phyloP scores from a whole-genome alignment of 2,113 vertebrate genomes.

The Pterophyllum scalare region DNA sequence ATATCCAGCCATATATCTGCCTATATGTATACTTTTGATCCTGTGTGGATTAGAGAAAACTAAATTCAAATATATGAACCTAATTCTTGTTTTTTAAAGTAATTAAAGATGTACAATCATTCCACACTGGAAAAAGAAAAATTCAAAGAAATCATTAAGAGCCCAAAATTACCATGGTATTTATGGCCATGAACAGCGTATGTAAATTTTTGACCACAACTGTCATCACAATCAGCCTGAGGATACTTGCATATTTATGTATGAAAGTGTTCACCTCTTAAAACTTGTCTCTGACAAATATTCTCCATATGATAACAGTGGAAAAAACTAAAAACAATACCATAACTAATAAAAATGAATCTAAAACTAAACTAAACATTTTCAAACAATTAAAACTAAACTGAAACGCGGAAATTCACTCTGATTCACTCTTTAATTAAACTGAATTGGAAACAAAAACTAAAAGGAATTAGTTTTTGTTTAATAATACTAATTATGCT shows the following conservation, averaged over 20 bases:
- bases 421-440: not conserved
- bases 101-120: not conserved
- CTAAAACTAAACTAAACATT: not conserved
- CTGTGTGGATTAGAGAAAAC: no score
- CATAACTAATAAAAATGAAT: not conserved
- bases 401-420: not conserved
- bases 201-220: no score
- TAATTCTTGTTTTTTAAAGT: not conserved
- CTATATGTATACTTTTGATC: no score
- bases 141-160: not conserved
- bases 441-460: not conserved
- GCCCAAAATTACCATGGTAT: not conserved
- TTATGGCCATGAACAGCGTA: no score
- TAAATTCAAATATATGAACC: not conserved
- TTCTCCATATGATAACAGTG: no score
- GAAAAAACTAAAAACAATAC: not conserved
- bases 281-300: no score
- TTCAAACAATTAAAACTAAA: not conserved
- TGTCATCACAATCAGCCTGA: no score
- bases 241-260: not conserved
- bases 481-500: not conserved
- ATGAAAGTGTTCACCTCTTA: not conserved
- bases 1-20: no score
- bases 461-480: not conserved
- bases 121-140: not conserved